Evolutionary conservation across 23 tunicate species (phyloP).

Genomic region (Aplidium turbinatum): DNA sequence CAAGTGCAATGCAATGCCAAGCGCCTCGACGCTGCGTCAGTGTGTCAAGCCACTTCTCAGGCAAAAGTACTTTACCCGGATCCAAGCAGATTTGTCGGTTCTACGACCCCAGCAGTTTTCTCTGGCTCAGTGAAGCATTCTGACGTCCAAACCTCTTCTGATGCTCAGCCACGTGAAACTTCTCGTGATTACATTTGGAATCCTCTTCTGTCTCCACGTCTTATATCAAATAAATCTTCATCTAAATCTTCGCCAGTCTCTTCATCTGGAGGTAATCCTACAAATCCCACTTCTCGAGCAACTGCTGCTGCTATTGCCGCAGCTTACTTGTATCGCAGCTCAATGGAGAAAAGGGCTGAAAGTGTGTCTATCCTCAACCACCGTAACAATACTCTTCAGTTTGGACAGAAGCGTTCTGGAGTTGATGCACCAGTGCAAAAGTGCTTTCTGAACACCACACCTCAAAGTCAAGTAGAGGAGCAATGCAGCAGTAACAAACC

Average conservation of each 20-base stretch:
- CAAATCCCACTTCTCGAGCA: too few species aligned
- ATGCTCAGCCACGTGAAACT: conserved; percentile 10
- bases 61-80: not conserved
- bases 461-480: too few species aligned
- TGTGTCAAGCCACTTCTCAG: conserved; percentile 10
- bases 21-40: not conserved
- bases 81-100: not conserved
- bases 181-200: conserved; percentile 13
- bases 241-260: not conserved
- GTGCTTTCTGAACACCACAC: too few species aligned
- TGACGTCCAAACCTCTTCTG: not conserved
- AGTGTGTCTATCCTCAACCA: conserved; percentile 21
- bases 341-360: conserved; percentile 18
- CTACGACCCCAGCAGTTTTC: not conserved
- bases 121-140: not conserved
- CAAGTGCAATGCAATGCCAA: conserved; percentile 24
- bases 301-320: conserved; percentile 48
- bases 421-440: not conserved
- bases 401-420: not conserved
- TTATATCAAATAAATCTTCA: not conserved
- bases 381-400: not conserved
- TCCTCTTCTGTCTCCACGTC: conserved; percentile 8
- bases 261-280: too few species aligned
- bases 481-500: too few species aligned
- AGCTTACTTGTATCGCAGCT: conserved; percentile 32